phyloP scores from a whole-genome alignment of 2,113 vertebrate species.

The Okapia johnstoni region DNA sequence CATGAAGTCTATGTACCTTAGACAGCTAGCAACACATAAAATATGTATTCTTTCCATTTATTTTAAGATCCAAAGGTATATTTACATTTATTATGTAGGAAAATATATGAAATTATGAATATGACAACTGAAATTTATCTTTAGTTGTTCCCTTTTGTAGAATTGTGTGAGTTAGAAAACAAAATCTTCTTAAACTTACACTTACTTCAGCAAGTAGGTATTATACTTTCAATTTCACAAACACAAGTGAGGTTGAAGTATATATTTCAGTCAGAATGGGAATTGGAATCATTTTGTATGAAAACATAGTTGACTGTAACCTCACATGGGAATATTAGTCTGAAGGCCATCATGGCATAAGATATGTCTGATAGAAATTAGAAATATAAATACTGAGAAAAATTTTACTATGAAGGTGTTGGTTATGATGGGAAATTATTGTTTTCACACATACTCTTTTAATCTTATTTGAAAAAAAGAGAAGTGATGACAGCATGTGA shows the following conservation, averaged over 20 bases:
- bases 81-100: background rate
- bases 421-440: background rate
- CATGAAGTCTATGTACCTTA: background rate
- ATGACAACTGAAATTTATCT: background rate
- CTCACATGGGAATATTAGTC: background rate
- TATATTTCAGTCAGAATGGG: background rate
- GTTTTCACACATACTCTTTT: background rate
- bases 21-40: background rate
- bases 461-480: background rate
- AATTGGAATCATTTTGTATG: background rate
- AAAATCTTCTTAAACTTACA: background rate
- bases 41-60: background rate
- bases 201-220: background rate
- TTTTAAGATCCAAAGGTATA: background rate
- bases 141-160: background rate
- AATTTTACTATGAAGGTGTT: background rate
- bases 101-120: background rate
- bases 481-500: background rate
- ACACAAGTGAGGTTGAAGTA: background rate
- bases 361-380: background rate
- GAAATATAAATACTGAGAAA: background rate
- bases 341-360: background rate
- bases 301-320: background rate
- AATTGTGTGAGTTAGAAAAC: background rate
- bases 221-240: background rate